phyloP scores from a whole-genome alignment of 2,888 invertebrate species.

The Hirtodrosophila trivittata region DNA sequence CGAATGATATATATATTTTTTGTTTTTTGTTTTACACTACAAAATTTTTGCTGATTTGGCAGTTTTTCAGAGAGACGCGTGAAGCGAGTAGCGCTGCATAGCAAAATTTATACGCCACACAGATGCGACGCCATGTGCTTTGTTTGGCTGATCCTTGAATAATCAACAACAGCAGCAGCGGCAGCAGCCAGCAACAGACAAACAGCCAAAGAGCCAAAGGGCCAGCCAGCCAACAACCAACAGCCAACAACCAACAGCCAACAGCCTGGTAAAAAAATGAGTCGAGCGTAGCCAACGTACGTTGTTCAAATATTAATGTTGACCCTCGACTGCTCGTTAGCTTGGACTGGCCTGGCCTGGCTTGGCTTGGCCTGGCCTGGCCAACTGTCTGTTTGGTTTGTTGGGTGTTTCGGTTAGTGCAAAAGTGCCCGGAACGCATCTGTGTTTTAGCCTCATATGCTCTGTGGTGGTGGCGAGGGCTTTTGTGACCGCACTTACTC shows the following conservation, averaged over 20 bases:
- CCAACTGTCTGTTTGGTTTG: constrained; percentile 7
- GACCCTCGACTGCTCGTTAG: constrained; percentile 73
- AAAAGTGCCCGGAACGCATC: constrained; percentile 35
- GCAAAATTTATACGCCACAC: constrained; percentile 67
- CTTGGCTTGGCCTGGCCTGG: constrained; percentile 2
- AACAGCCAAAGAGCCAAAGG: constrained; percentile 14
- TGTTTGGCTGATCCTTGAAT: constrained; percentile 79
- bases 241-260: constrained; percentile 3
- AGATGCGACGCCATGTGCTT: constrained; percentile 72
- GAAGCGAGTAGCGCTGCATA: constrained; percentile 23
- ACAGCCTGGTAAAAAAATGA: constrained; percentile 46
- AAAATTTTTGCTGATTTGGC: constrained; percentile 74
- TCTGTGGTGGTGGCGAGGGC: constrained; percentile 1
- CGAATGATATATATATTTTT: constrained; percentile 15
- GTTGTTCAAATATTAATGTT: constrained; percentile 78
- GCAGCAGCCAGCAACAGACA: constrained; percentile 32
- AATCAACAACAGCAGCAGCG: constrained; percentile 70
- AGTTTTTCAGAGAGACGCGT: constrained; percentile 32
- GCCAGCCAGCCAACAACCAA: constrained; percentile 13
- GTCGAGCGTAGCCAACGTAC: constrained; percentile 59
- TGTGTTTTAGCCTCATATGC: background rate
- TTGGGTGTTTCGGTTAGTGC: constrained; percentile 24
- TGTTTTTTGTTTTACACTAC: constrained; percentile 59
- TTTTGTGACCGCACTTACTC: constrained; percentile 35
- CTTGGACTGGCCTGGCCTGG: constrained; percentile 16